Percentiles rank a stretch among this genome's conserved stretches.
Evolutionary conservation across 2,113 vertebrate species (phyloP).

Genomic region (cattle (Bos taurus)): ARS-UCD2.0 NC_037335.1:36286001-36286500

Average conservation of each 20-base stretch:
- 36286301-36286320: not conserved
- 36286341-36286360: not conserved
- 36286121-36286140: constrained; percentile 76
- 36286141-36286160: constrained; percentile 75
- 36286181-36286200: constrained; percentile 68
- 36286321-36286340: not conserved
- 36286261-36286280: constrained; percentile 60
- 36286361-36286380: not conserved
- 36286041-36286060: constrained; percentile 68
- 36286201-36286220: constrained; percentile 57
- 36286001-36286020: constrained; percentile 41
- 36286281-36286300: not conserved
- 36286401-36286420: not conserved
- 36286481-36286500: not conserved
- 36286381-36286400: not conserved
- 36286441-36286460: not conserved
- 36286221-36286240: constrained; percentile 63
- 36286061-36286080: constrained; percentile 71
- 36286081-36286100: constrained; percentile 72
- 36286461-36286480: not conserved
- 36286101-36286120: constrained; percentile 77
- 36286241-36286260: constrained; percentile 43
- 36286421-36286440: not conserved
- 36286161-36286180: constrained; percentile 79
- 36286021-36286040: constrained; percentile 69